These are phyloP conservation scores for Remorina albescens DNA, from an alignment of 2,797 vertebrate genomes.

Conservation along the genomic window DNA sequence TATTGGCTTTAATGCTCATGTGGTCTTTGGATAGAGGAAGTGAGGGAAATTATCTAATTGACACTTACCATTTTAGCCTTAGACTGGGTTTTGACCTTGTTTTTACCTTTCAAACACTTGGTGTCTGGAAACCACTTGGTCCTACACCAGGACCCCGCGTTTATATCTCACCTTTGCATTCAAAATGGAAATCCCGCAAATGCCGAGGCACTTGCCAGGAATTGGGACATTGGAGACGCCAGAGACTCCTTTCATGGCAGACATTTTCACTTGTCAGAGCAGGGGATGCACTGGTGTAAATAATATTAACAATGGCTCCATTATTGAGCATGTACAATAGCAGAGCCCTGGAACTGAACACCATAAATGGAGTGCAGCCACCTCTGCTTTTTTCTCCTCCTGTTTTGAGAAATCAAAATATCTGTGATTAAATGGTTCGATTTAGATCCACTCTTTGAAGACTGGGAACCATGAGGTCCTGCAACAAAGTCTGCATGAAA, in stretches of 20 bases:
- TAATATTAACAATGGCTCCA: neutral
- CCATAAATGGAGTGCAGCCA: neutral
- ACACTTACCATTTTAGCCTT: neutral
- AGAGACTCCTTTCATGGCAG: neutral
- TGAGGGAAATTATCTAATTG: neutral
- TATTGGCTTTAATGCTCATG: neutral
- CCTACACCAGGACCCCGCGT: neutral
- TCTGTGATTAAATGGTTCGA: neutral
- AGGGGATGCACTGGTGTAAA: neutral
- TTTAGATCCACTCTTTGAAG: slow-evolving; percentile 6
- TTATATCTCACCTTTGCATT: neutral
- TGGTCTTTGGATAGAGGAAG: neutral
- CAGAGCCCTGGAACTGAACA: neutral
- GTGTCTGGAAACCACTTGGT: neutral
- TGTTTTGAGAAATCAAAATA: neutral
- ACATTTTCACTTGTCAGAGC: neutral
- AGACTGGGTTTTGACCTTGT: too few species aligned
- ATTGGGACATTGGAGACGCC: neutral
- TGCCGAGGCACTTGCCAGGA: neutral
- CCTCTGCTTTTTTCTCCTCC: neutral
- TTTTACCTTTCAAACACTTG: neutral
- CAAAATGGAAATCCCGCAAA: neutral
- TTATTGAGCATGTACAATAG: neutral
- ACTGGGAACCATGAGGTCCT: neutral
- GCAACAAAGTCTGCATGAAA: neutral